Evolutionary conservation across 2,797 vertebrate genomes (phyloP).

Genomic region (Melanotaenia boesemani): DNA sequence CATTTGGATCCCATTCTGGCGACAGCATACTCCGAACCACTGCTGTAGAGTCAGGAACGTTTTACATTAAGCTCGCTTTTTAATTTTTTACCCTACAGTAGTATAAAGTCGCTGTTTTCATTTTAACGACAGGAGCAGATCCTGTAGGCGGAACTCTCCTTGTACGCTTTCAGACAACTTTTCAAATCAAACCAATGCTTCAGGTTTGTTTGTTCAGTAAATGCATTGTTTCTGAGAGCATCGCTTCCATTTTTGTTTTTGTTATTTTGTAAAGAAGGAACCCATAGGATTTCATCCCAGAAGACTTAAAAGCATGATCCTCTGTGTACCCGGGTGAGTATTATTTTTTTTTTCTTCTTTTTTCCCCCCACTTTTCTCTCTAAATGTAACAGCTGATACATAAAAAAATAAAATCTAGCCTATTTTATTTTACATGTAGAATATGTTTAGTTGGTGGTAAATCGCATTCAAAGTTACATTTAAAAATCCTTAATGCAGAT

Average conservation of each 20-base stretch:
- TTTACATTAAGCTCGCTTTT: not conserved
- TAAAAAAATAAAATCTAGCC: not conserved
- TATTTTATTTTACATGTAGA: not conserved
- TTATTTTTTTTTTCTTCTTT: slow-evolving; percentile 39
- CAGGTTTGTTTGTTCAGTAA: not conserved
- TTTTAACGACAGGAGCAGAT: slow-evolving; percentile 21
- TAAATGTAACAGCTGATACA: not conserved
- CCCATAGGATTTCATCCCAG: slow-evolving; percentile 24
- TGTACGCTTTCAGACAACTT: not conserved
- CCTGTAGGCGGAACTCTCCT: slow-evolving; percentile 13
- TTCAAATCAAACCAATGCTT: not conserved
- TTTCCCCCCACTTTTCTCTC: slow-evolving; percentile 30
- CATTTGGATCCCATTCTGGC: slow-evolving; percentile 49
- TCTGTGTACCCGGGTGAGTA: slow-evolving; percentile 94
- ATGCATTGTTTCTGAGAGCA: not conserved
- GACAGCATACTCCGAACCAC: slow-evolving; percentile 69
- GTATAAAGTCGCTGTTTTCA: slow-evolving; percentile 10
- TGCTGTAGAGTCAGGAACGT: not conserved
- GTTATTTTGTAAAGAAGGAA: slow-evolving; percentile 17
- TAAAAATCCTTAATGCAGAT: not conserved
- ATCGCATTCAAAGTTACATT: not conserved
- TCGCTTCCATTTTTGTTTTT: slow-evolving; percentile 5
- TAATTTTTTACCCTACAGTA: not conserved
- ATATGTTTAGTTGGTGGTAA: not conserved
- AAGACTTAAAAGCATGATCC: slow-evolving; percentile 89